Conservation (phyloP, 2,888 invertebrate species). For the Andrena marginata region DNA sequence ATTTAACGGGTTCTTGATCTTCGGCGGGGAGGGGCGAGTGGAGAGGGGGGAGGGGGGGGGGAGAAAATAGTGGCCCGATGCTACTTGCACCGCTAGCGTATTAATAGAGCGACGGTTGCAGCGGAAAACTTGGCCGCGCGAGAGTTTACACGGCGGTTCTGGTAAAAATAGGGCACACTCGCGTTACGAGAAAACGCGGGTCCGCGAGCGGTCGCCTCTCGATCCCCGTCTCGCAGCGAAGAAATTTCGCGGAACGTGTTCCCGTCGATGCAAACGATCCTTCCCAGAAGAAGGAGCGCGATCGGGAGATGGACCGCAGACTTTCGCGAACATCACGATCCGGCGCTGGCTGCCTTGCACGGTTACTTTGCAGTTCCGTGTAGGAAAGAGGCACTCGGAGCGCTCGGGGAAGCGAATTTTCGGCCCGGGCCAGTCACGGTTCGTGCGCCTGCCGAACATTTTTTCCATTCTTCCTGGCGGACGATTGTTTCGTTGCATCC, state of each 20-base stretch:
- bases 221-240: not conserved
- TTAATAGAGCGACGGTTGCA: conserved; percentile 60
- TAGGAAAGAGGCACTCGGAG: conserved; percentile 30
- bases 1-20: conserved; percentile 83
- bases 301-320: not conserved
- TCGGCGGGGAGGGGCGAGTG: conserved; percentile 33
- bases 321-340: not conserved
- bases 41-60: too few relatives aligned
- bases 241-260: conserved; percentile 47
- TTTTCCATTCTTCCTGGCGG: conserved; percentile 75
- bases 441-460: conserved; percentile 77
- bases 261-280: not conserved
- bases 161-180: conserved; percentile 62
- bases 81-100: conserved; percentile 60
- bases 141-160: conserved; percentile 48
- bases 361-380: not conserved
- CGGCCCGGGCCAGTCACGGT: conserved; percentile 76
- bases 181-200: conserved; percentile 55
- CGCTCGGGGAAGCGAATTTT: conserved; percentile 66
- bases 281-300: not conserved
- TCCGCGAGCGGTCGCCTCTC: conserved; percentile 3
- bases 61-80: conserved; percentile 46
- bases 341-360: not conserved
- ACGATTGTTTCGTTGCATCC: conserved; percentile 82
- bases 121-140: conserved; percentile 44